Conservation (phyloP, 2,113 vertebrate species). For the Rousettus leschenaultii region DNA sequence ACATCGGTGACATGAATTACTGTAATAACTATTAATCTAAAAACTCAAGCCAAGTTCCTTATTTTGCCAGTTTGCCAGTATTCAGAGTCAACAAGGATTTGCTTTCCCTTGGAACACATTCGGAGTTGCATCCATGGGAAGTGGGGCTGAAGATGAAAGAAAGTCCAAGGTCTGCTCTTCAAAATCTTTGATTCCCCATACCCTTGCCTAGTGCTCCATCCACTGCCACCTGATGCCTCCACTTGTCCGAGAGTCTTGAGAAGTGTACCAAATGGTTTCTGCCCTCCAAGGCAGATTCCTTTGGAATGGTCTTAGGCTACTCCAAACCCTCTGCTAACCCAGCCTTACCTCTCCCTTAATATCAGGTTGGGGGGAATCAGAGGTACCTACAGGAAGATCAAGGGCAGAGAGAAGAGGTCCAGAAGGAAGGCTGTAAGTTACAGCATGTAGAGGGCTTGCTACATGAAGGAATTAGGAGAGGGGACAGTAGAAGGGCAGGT, state of each 20-base stretch:
- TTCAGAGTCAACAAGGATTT: background rate
- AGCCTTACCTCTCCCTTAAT: background rate
- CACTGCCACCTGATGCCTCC: background rate
- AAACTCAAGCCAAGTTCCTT: background rate
- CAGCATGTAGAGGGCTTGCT: background rate
- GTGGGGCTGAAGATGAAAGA: background rate
- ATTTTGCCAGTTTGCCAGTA: background rate
- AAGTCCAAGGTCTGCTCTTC: background rate
- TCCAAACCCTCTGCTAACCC: background rate
- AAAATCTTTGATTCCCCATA: background rate
- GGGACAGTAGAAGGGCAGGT: too few species aligned
- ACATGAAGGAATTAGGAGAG: background rate
- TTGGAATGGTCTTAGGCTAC: background rate
- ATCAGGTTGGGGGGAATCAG: background rate
- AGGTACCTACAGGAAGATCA: too few species aligned
- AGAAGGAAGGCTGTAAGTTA: background rate
- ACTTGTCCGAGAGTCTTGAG: fast-evolving
- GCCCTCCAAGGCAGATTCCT: background rate
- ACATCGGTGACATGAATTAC: background rate
- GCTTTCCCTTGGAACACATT: background rate
- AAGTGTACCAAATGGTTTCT: background rate
- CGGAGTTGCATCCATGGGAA: background rate
- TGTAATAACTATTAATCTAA: background rate
- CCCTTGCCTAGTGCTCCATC: background rate
- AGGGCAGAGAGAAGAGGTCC: background rate